Percentiles rank a stretch among this genome's conserved stretches.
Conservation (phyloP, 2,888 invertebrate genomes). For the Phymatocera aterrima region DNA sequence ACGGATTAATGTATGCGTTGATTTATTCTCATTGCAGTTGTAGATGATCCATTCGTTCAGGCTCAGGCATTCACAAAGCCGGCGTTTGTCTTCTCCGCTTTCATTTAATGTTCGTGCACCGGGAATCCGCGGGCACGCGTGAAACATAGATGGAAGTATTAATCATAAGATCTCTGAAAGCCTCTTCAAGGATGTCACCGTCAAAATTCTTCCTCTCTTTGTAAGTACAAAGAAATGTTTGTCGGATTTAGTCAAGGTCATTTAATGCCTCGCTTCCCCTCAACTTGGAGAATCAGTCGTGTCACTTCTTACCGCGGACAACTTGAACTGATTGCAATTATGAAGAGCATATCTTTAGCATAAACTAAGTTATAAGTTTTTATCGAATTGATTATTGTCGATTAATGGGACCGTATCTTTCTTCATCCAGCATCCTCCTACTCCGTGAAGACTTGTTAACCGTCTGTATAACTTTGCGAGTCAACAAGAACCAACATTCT, state of each 20-base stretch:
- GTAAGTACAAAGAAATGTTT: slow-evolving; percentile 20
- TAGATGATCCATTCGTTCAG: not conserved
- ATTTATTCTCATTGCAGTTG: not conserved
- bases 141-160: slow-evolving; percentile 35
- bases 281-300: not conserved
- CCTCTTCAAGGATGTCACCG: slow-evolving; percentile 22
- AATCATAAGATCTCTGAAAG: slow-evolving; percentile 31
- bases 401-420: not conserved
- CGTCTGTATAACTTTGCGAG: not conserved
- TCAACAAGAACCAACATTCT: not conserved
- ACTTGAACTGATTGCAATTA: not conserved
- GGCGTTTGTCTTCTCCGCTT: not conserved
- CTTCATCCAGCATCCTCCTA: not conserved
- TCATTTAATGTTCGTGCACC: slow-evolving; percentile 2
- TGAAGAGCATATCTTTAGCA: not conserved
- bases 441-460: not conserved
- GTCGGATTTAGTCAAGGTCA: slow-evolving; percentile 26
- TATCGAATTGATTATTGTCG: not conserved
- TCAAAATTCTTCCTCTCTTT: not conserved
- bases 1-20: not conserved
- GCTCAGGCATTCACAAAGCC: slow-evolving; percentile 6
- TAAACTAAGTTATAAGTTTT: not conserved
- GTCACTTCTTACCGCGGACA: not conserved
- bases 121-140: not conserved
- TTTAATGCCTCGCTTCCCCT: not conserved